Evolutionary conservation across 2,888 invertebrate genomes (phyloP).

Genomic region (Lumbricus terrestris): DNA sequence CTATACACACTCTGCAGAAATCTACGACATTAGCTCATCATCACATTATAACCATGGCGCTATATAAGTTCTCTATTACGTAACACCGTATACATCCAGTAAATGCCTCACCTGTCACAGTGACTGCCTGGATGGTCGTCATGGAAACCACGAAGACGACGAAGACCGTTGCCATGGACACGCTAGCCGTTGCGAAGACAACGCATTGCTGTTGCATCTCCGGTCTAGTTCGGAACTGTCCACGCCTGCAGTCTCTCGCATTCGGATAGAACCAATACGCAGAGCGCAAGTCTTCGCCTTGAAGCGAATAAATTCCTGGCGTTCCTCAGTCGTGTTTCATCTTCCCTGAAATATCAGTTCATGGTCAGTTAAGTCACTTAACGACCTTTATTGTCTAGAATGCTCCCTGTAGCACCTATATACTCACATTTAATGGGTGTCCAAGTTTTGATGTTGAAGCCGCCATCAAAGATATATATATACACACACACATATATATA

Average conservation of each 20-base stretch:
- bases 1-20: neutral
- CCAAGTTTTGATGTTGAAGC: too few relatives aligned
- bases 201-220: neutral
- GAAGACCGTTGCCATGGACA: conserved; percentile 6
- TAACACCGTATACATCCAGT: neutral
- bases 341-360: neutral
- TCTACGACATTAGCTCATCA: neutral
- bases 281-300: neutral
- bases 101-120: neutral
- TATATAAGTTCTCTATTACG: neutral
- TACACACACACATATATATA: too few relatives aligned
- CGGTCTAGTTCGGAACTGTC: neutral
- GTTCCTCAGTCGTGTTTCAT: neutral
- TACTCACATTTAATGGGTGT: too few relatives aligned
- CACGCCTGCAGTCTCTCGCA: neutral
- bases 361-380: neutral
- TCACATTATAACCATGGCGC: neutral
- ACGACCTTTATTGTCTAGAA: too few relatives aligned
- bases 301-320: neutral
- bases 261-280: neutral
- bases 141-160: neutral
- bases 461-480: too few relatives aligned
- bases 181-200: neutral
- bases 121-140: neutral
- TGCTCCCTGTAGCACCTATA: too few relatives aligned